Conservation (phyloP, 2,113 vertebrate genomes). For the Tauraco erythrolophus region DNA sequence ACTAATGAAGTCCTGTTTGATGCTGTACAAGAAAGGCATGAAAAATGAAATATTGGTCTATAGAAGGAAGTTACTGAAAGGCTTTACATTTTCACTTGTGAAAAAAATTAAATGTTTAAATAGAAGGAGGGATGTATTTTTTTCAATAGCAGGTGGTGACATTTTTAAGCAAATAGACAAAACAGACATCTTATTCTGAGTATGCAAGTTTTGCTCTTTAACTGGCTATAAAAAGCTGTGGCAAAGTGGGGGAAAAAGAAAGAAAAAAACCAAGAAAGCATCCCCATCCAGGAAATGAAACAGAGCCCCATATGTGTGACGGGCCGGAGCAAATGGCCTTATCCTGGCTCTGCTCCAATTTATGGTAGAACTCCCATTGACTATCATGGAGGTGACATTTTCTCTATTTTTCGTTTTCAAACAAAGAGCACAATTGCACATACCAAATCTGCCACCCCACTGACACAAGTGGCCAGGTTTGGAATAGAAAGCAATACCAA, state of each 20-base stretch:
- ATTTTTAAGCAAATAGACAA: neutral
- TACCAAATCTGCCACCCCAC: neutral
- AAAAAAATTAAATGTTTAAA: neutral
- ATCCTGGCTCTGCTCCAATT: neutral
- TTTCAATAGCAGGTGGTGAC: neutral
- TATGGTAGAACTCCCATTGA: neutral
- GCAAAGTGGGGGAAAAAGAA: neutral
- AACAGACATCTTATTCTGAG: neutral
- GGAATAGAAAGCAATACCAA: neutral
- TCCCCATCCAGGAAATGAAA: neutral
- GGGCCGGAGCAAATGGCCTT: neutral
- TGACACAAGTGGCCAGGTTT: neutral
- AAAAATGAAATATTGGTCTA: neutral
- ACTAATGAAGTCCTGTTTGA: conserved; percentile 42
- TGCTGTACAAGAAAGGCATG: neutral
- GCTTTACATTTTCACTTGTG: neutral
- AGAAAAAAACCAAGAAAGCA: neutral
- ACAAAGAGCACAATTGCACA: neutral
- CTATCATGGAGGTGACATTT: neutral
- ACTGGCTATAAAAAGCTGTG: neutral
- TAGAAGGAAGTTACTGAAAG: neutral
- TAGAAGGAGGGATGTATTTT: neutral
- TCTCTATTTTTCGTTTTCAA: neutral
- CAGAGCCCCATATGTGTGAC: neutral
- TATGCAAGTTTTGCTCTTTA: neutral